Percentiles rank a stretch among this genome's conserved stretches.
Evolutionary conservation across 2,113 vertebrate species (phyloP).

Genomic region (Ariopsis seemanni): DNA sequence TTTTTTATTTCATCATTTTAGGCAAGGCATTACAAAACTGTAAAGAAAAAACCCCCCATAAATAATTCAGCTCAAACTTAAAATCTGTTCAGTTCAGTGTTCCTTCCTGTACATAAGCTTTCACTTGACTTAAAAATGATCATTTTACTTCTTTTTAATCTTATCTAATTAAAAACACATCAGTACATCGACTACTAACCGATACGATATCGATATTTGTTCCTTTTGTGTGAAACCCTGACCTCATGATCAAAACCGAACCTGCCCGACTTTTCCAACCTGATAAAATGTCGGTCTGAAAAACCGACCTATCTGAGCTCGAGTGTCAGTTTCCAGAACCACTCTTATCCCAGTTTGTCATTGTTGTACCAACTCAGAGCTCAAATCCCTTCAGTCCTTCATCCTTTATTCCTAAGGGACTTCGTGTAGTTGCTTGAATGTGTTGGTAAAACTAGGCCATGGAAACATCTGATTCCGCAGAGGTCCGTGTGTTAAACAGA

Average conservation of each 20-base stretch:
- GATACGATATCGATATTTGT: background rate
- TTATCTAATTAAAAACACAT: background rate
- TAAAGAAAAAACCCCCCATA: background rate
- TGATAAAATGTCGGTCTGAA: background rate
- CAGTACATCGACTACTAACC: background rate
- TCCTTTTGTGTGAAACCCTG: background rate
- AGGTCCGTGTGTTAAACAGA: constrained; percentile 4
- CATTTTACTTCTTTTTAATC: background rate
- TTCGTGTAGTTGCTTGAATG: background rate
- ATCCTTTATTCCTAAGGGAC: background rate
- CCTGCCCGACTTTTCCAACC: background rate
- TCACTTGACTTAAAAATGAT: background rate
- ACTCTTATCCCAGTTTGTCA: background rate
- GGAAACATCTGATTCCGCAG: background rate
- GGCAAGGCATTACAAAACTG: background rate
- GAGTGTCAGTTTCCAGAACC: background rate
- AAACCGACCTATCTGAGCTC: background rate
- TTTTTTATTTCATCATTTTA: background rate
- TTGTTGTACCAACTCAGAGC: background rate
- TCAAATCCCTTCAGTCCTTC: constrained; percentile 6
- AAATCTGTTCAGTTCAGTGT: background rate
- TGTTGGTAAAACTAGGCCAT: constrained; percentile 2
- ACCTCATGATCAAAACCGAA: background rate
- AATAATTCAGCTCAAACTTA: background rate
- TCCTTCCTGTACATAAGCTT: background rate